Percentiles rank a stretch among this genome's conserved stretches.
Conservation (phyloP, 2,113 vertebrate genomes). For the Hippopotamus amphibius region DNA sequence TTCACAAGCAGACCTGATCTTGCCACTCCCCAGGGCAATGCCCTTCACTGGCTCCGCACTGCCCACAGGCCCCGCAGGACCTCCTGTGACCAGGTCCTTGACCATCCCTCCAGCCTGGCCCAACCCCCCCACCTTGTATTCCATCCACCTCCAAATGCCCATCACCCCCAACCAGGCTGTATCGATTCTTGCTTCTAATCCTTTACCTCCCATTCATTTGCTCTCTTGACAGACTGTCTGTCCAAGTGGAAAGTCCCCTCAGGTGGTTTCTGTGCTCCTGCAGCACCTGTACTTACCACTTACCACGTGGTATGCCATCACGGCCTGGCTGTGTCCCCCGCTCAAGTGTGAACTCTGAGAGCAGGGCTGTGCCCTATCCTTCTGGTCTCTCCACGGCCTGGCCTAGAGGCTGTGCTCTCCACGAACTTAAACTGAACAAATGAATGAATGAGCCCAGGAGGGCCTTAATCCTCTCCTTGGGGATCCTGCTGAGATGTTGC, state of each 20-base stretch:
- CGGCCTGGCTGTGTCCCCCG: neutral
- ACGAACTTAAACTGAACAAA: neutral
- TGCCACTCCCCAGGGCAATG: accelerated
- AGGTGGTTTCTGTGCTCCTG: no score
- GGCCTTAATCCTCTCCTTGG: neutral
- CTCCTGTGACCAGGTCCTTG: neutral
- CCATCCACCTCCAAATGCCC: no score
- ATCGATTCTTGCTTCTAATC: accelerated
- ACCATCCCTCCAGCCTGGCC: no score
- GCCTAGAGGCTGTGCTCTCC: neutral
- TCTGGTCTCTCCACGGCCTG: neutral
- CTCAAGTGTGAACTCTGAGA: neutral
- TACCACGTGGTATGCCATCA: accelerated
- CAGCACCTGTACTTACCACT: neutral
- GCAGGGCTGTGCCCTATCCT: accelerated
- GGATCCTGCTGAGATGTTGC: neutral
- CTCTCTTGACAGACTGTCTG: neutral
- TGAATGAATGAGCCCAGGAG: neutral
- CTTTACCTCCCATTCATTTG: neutral
- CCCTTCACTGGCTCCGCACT: neutral
- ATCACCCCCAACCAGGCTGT: accelerated
- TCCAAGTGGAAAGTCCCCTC: neutral
- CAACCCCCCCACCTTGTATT: no score
- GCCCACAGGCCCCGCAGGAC: neutral
- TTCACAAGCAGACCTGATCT: neutral